Percentiles rank a stretch among this genome's conserved stretches.
Evolutionary conservation across 2,113 vertebrate genomes (phyloP).

Genomic region (Cyprinus carpio): DNA sequence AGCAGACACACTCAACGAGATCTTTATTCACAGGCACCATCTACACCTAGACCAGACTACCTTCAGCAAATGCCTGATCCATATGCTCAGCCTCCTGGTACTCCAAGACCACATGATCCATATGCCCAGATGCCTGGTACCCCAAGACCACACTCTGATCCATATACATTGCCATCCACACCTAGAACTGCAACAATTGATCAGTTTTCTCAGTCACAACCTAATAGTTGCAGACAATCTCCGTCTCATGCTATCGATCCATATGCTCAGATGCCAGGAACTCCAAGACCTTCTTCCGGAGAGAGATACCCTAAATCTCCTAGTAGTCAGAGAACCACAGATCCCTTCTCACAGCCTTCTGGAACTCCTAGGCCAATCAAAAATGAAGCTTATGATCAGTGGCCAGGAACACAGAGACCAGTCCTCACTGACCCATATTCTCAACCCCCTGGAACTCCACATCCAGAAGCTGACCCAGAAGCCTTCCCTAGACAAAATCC

Average conservation of each 20-base stretch:
- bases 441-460: slow-evolving; percentile 79
- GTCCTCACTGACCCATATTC: slow-evolving; percentile 72
- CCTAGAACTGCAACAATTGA: slow-evolving; percentile 63
- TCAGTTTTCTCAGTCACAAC: slow-evolving; percentile 64
- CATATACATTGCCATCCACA: slow-evolving; percentile 63
- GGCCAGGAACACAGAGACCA: slow-evolving; percentile 77
- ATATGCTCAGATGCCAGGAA: slow-evolving; percentile 74
- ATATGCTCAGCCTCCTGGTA: slow-evolving; percentile 78
- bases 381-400: slow-evolving; percentile 80
- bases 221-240: slow-evolving; percentile 59
- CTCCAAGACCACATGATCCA: slow-evolving; percentile 79
- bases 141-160: slow-evolving; percentile 63
- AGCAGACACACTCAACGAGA: slow-evolving; percentile 81
- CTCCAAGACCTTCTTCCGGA: slow-evolving; percentile 59
- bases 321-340: slow-evolving; percentile 55
- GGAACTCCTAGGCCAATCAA: slow-evolving; percentile 56
- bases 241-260: slow-evolving; percentile 71
- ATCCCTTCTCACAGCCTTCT: slow-evolving; percentile 61
- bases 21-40: slow-evolving; percentile 73
- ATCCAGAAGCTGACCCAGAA: slow-evolving; percentile 74
- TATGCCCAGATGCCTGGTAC: slow-evolving; percentile 75
- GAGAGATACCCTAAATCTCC: slow-evolving; percentile 72
- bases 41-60: slow-evolving; percentile 70
- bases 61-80: slow-evolving; percentile 63
- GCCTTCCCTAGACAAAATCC: slow-evolving; percentile 70